Evolutionary conservation across 1,140 invertebrate genomes (phyloP).

Genomic region (Leptopilina boulardi): DNA sequence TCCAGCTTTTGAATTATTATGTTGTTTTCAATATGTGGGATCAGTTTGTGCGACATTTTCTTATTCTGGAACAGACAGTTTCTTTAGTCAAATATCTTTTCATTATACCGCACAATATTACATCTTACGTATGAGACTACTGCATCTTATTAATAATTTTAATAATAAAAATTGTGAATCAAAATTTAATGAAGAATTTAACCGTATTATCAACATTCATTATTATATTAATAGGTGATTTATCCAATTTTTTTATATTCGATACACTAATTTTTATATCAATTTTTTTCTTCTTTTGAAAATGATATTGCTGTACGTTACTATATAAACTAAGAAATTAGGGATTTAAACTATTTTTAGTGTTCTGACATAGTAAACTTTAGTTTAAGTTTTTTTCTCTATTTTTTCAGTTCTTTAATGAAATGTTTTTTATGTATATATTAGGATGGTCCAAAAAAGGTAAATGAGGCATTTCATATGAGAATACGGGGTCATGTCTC

Average conservation of each 20-base stretch:
- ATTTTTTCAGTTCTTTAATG: too few species aligned
- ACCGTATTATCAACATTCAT: neutral
- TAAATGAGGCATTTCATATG: too few species aligned
- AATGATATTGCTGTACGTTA: too few species aligned
- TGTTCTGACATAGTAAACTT: too few species aligned
- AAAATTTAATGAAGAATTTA: neutral
- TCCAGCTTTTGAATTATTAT: slow-evolving; percentile 3
- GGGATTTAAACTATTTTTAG: too few species aligned
- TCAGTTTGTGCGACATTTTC: neutral
- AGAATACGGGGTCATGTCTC: too few species aligned
- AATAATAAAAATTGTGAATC: neutral
- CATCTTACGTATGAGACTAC: neutral
- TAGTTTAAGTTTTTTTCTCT: too few species aligned
- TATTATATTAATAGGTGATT: neutral
- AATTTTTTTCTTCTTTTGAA: too few species aligned
- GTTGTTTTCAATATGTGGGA: neutral
- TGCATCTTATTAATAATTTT: neutral
- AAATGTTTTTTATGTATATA: too few species aligned
- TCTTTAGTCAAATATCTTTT: neutral
- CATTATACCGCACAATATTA: slow-evolving; percentile 30
- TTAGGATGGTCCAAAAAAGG: too few species aligned
- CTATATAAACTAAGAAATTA: too few species aligned
- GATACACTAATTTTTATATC: too few species aligned
- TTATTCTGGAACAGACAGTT: neutral
- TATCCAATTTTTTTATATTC: neutral